phyloP scores from a whole-genome alignment of 1,140 invertebrate genomes.

The Vollenhovia emeryi region DNA sequence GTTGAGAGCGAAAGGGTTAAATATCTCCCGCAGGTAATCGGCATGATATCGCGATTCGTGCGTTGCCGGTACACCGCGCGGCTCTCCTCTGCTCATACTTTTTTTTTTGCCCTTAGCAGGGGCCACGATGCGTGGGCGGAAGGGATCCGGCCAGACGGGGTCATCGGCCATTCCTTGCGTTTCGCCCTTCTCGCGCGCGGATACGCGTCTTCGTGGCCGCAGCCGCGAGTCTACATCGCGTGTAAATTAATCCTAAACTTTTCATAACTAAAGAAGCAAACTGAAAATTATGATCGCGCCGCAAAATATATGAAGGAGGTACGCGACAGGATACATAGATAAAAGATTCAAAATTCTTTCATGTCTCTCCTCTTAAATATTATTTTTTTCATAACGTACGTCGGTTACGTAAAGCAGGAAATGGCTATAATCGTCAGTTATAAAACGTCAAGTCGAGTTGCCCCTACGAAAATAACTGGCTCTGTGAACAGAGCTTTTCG shows the following conservation, averaged over 20 bases:
- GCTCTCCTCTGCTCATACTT: conserved; percentile 5
- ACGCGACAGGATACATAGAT: not conserved
- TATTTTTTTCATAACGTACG: not conserved
- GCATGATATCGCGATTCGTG: conserved; percentile 50
- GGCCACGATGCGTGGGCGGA: conserved; percentile 57
- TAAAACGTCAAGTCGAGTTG: not conserved
- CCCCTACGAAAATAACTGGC: not conserved
- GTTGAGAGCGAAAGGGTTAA: conserved; percentile 29
- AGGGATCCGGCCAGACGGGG: conserved; percentile 65
- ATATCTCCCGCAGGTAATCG: conserved; percentile 45
- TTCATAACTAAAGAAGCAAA: not conserved
- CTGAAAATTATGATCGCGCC: not conserved
- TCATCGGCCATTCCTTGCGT: conserved; percentile 67
- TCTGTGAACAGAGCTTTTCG: not conserved
- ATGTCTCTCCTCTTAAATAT: not conserved
- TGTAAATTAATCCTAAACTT: conserved; percentile 35
- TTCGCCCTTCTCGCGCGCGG: conserved; percentile 53
- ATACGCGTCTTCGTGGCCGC: conserved; percentile 20
- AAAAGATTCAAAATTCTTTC: not conserved
- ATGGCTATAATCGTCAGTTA: not conserved
- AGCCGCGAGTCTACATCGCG: conserved; percentile 13
- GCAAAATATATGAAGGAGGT: not conserved
- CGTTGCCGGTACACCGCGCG: conserved; percentile 31
- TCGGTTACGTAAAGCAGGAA: not conserved
- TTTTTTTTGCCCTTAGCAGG: conserved; percentile 56